Percentiles rank a stretch among this genome's conserved stretches.
These are phyloP conservation scores for Mungos mungo DNA, from an alignment of 2,113 vertebrate species.

Conservation along the genomic window DNA sequence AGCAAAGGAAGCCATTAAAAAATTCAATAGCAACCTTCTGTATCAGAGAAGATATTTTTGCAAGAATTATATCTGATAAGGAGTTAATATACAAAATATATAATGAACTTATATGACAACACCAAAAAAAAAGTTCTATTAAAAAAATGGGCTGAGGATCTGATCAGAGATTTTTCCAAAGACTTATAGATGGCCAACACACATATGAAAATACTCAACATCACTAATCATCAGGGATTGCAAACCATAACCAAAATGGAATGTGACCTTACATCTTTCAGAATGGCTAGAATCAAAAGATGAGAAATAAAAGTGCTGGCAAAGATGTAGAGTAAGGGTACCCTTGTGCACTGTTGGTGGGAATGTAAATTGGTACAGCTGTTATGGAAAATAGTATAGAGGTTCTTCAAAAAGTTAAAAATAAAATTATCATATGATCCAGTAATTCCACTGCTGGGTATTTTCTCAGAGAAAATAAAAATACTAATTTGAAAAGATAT, in stretches of 20 bases:
- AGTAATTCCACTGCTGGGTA: not conserved
- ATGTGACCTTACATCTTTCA: not conserved
- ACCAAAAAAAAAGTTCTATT: not conserved
- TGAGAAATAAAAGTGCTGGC: not conserved
- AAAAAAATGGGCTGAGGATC: not conserved
- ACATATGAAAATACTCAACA: not conserved
- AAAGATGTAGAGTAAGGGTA: not conserved
- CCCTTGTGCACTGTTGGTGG: not conserved
- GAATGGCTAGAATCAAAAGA: not conserved
- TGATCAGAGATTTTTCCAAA: not conserved
- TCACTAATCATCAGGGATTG: not conserved
- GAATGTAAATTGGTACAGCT: not conserved
- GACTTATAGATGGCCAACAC: not conserved
- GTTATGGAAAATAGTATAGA: not conserved
- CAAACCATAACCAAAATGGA: not conserved
- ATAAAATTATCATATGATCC: not conserved
- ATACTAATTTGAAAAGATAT: not conserved
- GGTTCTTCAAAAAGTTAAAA: not conserved
- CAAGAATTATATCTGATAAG: not conserved
- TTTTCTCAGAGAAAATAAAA: not conserved
- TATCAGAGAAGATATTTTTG: not conserved
- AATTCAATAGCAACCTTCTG: not conserved
- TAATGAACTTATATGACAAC: not conserved
- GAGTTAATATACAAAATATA: not conserved
- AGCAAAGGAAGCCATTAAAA: no score